Conservation (phyloP, 2,797 vertebrate genomes). For the Harpagifer antarcticus region DNA sequence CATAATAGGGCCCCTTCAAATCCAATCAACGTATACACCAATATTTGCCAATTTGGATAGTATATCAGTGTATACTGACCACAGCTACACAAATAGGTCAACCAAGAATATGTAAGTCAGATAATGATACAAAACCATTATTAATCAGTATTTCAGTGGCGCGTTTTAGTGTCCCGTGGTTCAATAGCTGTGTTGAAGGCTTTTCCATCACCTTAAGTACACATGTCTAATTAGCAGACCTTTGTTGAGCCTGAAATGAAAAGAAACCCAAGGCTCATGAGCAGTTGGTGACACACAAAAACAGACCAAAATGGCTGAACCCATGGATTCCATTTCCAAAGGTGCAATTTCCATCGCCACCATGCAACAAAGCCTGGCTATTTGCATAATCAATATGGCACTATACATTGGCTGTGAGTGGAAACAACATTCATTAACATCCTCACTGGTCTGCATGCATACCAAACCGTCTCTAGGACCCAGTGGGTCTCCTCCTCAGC, state of each 20-base stretch:
- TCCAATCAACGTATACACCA: no score
- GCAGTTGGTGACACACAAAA: background rate
- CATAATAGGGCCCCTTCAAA: no score
- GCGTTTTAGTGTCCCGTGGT: background rate
- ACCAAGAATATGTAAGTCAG: no score
- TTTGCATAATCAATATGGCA: constrained; percentile 34
- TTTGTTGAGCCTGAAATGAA: background rate
- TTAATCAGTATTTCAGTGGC: background rate
- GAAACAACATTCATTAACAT: constrained; percentile 18
- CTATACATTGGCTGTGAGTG: constrained; percentile 2
- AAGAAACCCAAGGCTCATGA: background rate
- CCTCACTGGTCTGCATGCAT: constrained; percentile 9
- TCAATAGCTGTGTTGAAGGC: background rate
- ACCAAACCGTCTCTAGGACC: constrained; percentile 76
- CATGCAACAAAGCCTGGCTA: background rate
- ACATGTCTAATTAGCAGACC: background rate
- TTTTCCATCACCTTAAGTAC: background rate
- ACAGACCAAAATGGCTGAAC: background rate
- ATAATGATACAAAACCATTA: no score
- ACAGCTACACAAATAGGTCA: no score
- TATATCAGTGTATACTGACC: no score
- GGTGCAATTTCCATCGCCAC: constrained; percentile 8
- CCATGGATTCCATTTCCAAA: background rate
- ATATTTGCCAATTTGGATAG: no score
- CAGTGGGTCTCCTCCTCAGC: constrained; percentile 66